phyloP scores from a whole-genome alignment of 2,113 vertebrate genomes.

The Orthonyx spaldingii region DNA sequence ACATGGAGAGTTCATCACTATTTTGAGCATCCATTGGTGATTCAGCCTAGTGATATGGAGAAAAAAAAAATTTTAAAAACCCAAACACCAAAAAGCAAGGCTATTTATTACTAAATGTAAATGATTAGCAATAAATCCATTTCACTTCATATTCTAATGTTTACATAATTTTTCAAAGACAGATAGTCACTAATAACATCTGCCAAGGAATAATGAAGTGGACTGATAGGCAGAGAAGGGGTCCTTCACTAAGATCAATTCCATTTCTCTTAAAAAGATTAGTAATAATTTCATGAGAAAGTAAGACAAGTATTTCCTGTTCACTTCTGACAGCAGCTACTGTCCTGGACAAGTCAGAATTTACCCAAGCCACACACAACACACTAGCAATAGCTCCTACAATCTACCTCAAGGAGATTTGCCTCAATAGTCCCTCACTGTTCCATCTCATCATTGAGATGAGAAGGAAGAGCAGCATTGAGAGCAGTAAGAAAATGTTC shows the following conservation, averaged over 20 bases:
- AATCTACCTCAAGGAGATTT: background rate
- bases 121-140: background rate
- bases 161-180: background rate
- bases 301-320: background rate
- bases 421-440: background rate
- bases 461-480: background rate
- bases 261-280: background rate
- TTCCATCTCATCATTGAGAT: background rate
- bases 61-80: background rate
- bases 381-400: background rate
- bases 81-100: background rate
- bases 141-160: background rate
- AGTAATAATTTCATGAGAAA: background rate
- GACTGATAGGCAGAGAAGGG: background rate
- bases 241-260: background rate
- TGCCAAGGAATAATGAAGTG: background rate
- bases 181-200: background rate
- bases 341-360: background rate
- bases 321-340: background rate
- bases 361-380: background rate
- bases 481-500: background rate
- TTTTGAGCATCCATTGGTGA: constrained; percentile 65
- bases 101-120: background rate
- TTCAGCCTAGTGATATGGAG: background rate
- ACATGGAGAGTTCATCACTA: constrained; percentile 80